Evolutionary conservation across 2,888 invertebrate species (phyloP).

Genomic region (Protodeltote pygarga): DNA sequence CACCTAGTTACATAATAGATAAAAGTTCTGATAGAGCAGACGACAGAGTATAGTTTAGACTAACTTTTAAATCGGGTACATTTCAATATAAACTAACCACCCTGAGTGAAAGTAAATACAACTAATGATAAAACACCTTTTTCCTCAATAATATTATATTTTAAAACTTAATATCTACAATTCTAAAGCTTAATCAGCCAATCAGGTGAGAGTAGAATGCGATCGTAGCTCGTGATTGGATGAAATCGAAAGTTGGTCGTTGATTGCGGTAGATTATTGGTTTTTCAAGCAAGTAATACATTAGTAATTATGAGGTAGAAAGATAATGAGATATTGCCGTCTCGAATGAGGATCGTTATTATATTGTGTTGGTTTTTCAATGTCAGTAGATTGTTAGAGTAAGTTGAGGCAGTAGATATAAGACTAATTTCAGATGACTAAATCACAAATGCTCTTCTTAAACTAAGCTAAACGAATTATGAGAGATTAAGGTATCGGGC

Average conservation of each 20-base stretch:
- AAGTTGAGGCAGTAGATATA: too few relatives aligned
- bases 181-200: conserved; percentile 31
- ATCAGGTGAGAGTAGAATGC: conserved; percentile 48
- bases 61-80: too few relatives aligned
- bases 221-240: conserved; percentile 58
- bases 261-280: conserved; percentile 55
- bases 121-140: too few relatives aligned
- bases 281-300: conserved; percentile 51
- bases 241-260: conserved; percentile 67
- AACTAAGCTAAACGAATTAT: too few relatives aligned
- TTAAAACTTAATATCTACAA: conserved; percentile 20
- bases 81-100: too few relatives aligned
- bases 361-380: conserved; percentile 24
- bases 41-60: too few relatives aligned
- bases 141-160: conserved; percentile 10
- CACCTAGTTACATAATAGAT: too few relatives aligned
- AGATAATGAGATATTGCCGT: conserved; percentile 53
- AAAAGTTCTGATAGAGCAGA: too few relatives aligned
- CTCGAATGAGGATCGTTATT: conserved; percentile 36
- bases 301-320: conserved; percentile 33
- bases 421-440: too few relatives aligned
- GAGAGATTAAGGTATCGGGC: too few relatives aligned
- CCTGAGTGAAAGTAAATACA: too few relatives aligned
- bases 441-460: too few relatives aligned
- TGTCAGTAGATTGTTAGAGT: neutral